Evolutionary conservation across 2,888 invertebrate species (phyloP).

Genomic region (Bombylius discolor): DNA sequence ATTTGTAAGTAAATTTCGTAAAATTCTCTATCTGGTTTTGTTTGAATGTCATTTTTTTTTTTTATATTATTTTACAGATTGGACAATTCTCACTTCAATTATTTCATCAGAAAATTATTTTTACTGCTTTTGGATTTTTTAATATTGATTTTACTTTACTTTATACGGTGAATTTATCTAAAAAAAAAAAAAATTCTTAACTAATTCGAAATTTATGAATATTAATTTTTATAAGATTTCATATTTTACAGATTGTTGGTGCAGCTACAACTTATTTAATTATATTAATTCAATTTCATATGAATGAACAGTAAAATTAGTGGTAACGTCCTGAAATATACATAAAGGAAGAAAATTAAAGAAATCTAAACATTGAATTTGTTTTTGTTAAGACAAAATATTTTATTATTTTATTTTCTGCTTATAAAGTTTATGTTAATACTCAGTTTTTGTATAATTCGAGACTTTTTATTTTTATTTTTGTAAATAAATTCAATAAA

Average conservation of each 20-base stretch:
- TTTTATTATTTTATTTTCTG: no score
- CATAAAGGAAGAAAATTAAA: no score
- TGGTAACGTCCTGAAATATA: no score
- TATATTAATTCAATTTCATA: conserved; percentile 37
- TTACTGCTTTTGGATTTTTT: conserved; percentile 39
- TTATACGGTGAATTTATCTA: conserved; percentile 31
- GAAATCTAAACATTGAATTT: no score
- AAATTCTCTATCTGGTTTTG: no score
- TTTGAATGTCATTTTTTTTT: neutral
- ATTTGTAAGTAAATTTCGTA: conserved; percentile 24
- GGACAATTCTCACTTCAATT: conserved; percentile 39
- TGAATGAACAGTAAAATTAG: conserved; percentile 20
- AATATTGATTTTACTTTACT: conserved; percentile 36
- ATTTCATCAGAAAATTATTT: conserved; percentile 36
- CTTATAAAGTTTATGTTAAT: no score
- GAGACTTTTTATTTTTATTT: no score
- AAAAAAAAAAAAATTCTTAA: neutral
- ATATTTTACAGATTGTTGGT: conserved; percentile 29
- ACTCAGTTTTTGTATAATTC: no score
- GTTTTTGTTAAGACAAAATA: no score
- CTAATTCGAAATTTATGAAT: no score
- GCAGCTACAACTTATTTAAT: conserved; percentile 37
- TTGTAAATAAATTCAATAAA: no score
- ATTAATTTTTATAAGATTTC: no score
- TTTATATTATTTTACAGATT: conserved; percentile 24